Conservation (phyloP, 2,113 vertebrate genomes). For the Acinonyx jubatus region DNA sequence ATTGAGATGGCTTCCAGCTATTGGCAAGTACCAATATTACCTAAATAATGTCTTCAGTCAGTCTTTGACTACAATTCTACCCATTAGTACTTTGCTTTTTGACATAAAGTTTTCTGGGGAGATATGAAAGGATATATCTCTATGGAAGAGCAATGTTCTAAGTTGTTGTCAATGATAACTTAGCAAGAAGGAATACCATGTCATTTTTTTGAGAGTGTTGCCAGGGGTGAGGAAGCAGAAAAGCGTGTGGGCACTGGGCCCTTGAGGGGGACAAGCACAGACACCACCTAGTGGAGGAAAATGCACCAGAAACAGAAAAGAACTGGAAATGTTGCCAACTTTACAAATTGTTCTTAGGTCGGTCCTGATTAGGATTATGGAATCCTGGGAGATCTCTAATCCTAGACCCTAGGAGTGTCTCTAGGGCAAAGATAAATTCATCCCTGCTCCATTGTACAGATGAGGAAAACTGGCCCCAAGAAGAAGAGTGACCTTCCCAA, state of each 20-base stretch:
- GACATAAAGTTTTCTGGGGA: neutral
- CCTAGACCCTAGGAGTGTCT: neutral
- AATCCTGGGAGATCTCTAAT: neutral
- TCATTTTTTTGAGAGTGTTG: neutral
- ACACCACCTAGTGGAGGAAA: constrained; percentile 74
- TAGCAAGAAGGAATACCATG: neutral
- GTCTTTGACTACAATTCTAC: constrained; percentile 51
- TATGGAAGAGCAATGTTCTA: neutral
- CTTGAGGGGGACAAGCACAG: constrained; percentile 59
- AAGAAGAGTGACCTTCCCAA: neutral
- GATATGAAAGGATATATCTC: neutral
- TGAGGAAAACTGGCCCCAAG: neutral
- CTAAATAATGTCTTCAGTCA: constrained; percentile 54
- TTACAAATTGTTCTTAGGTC: neutral
- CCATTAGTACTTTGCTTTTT: neutral
- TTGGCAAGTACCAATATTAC: constrained; percentile 41
- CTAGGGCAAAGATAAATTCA: neutral
- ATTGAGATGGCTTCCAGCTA: constrained; percentile 48
- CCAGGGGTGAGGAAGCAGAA: neutral
- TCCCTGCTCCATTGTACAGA: neutral
- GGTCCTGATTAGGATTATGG: neutral
- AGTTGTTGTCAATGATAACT: neutral
- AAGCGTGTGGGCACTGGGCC: neutral
- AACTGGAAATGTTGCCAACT: neutral
- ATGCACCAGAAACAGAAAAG: neutral